These are phyloP conservation scores for Cichlasoma orientale DNA, from an alignment of 2,797 vertebrate genomes.

Conservation along the genomic window DNA sequence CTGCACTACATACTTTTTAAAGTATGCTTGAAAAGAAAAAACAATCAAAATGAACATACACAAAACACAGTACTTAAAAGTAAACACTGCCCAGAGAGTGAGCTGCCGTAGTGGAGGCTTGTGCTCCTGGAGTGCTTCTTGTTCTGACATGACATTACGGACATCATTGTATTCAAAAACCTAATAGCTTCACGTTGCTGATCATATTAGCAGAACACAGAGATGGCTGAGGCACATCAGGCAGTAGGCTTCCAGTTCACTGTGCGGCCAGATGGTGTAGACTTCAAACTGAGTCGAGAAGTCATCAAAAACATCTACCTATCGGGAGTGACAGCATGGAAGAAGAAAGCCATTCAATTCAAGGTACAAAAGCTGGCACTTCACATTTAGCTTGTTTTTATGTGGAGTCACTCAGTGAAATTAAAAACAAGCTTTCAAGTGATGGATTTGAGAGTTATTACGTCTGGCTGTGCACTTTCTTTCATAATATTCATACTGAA, in stretches of 20 bases:
- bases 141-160: too few species aligned
- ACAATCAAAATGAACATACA: too few species aligned
- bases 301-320: constrained; percentile 90
- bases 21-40: too few species aligned
- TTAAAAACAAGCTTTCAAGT: background rate
- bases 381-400: background rate
- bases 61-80: too few species aligned
- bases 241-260: constrained; percentile 97
- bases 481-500: background rate
- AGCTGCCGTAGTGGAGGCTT: too few species aligned
- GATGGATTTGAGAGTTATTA: background rate
- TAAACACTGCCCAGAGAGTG: too few species aligned
- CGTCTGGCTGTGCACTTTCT: background rate
- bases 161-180: background rate
- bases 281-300: constrained; percentile 88
- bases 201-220: background rate
- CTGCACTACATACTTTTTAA: too few species aligned
- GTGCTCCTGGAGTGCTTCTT: too few species aligned
- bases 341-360: constrained; percentile 87
- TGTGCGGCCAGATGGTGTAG: constrained; percentile 90
- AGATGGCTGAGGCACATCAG: constrained; percentile 97
- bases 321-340: constrained; percentile 88
- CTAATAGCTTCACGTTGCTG: background rate
- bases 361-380: constrained; percentile 76
- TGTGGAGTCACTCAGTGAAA: background rate